Evolutionary conservation across 2,113 vertebrate genomes (phyloP), one percentile per base, ranked within the genome.

Genomic region (Ciconia boyciana): DNA sequence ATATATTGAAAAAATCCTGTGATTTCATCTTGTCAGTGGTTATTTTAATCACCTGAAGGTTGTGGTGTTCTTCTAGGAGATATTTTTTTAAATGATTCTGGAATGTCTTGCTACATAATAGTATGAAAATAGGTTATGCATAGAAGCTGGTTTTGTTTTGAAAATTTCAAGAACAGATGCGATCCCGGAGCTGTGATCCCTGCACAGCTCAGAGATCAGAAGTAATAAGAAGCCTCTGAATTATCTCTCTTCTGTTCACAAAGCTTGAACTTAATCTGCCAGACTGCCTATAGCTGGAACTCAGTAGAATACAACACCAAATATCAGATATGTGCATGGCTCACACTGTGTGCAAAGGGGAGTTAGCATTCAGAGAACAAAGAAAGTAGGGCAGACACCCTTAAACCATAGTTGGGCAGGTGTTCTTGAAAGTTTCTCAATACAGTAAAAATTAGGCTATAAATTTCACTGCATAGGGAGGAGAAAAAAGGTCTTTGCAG

Each of bases 241-340:
- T 72, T 86, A 94, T 96, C 93, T 96, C 92, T 95, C 60, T 78
- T 76, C 71, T 90, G 32, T 87, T 87, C 86, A 74, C 36, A 68
- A 84, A 89, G 79, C 80, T 89, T 89, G 68, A 77, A 77, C 76
- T 86, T 95, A 87, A 92, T 93, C 95, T 90, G 74, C 83, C 93
- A 70, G 72, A 25, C 93, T 83, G 85, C 94, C 89, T 75, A 5
- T n/a, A 72, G 82, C 75, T 80, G 57, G 13, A 22, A 18, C 70
- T 88, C 68, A 3, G 44, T 48, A 87, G 79, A 75, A 80, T 48
- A 52, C 72, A 93, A 2, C 79, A 46, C 86, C 52, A 21, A 87
- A 46, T 29, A 79, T 41, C 68, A 82, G 86, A 68, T n/a, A 41
- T 11, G 21, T 34, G 36, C 11, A 4, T 21, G 90, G 62, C 41